Evolutionary conservation across 2,113 vertebrate species (phyloP), one percentile per base, ranked within the genome.

Genomic region (Chlamydotis undulata): DNA sequence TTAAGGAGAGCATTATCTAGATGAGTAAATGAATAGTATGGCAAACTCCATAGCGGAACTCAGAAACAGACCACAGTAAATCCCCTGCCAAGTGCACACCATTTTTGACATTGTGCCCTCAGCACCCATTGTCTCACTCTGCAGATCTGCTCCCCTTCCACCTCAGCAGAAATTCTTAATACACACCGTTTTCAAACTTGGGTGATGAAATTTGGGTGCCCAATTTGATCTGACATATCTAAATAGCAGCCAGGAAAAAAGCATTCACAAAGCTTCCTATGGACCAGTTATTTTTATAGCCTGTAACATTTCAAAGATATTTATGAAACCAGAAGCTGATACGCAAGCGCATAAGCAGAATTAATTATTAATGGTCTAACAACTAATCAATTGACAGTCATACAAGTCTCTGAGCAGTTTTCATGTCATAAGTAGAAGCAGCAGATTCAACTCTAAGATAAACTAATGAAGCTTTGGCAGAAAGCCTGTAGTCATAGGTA

Each of bases 21-120:
- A 24, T 10, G 19, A 65, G 74, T 52, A 68, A 74, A 35, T 67
- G 25, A 55, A 35, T 4, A 53, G 5, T 12, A 29, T 7, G 37
- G 12, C 28, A 49, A 80, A 61, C 29, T 55, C 59, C 43, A 8
- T 0, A 22, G 21, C 0, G 0, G 31, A 60, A n/a, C 67, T 60
- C 21, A 4, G 60, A 41, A 55, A 29, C 4, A 3, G 25, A 33
- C 12, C 25, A 19, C 21, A 49, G 21, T 26, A 74, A 80, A 35
- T 6, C 33, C 19, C 7, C 50, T 4, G 14, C 37, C 39, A 29
- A 19, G 12, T 0, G 7, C 23, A 5, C 1, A 24, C 7, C 10
- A 4, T 10, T 73, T 73, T 16, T 73, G 45, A 67, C 18, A 41
- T 12, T 1, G 1, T 28, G 19, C 22, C 67, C 53, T 55, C 53